Percentiles rank a stretch among this genome's conserved stretches.
Evolutionary conservation across 2,888 invertebrate genomes (phyloP).

Genomic region (Acanthacorydalis orientalis): DNA sequence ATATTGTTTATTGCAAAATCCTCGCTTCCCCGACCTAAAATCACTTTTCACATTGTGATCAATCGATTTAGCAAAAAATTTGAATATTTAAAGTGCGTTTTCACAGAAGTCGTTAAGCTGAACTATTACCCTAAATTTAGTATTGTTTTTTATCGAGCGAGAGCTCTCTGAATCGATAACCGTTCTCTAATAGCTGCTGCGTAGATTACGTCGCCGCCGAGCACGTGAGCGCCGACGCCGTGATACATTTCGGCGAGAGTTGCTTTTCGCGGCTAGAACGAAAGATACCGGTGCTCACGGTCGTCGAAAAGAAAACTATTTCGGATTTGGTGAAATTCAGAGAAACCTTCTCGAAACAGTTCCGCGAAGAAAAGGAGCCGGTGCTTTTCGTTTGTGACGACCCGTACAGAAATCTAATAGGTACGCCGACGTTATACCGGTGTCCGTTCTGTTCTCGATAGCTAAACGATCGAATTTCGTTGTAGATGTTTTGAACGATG

Average conservation of each 20-base stretch:
- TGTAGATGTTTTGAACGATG: no score
- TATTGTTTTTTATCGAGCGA: no score
- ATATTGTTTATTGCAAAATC: no score
- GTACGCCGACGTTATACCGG: constrained; percentile 20
- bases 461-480: no score
- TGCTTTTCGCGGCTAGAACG: constrained; percentile 60
- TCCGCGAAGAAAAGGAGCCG: constrained; percentile 21
- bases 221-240: constrained; percentile 68
- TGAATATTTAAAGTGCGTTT: no score
- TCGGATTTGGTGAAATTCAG: constrained; percentile 27
- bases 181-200: constrained; percentile 52
- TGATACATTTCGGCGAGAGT: constrained; percentile 82
- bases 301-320: constrained; percentile 46
- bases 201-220: constrained; percentile 79
- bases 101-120: no score
- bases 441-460: no score
- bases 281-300: constrained; percentile 57
- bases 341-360: constrained; percentile 19
- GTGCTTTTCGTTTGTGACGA: constrained; percentile 50
- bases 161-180: neutral
- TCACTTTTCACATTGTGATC: no score
- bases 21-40: no score
- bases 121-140: no score
- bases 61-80: no score
- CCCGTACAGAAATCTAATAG: constrained; percentile 42